A percentile compares a stretch with the other conserved stretches of the same genome.
These are phyloP conservation scores for Nanorana parkeri DNA, from an alignment of 2,113 vertebrate species.

Conservation along the genomic window DNA sequence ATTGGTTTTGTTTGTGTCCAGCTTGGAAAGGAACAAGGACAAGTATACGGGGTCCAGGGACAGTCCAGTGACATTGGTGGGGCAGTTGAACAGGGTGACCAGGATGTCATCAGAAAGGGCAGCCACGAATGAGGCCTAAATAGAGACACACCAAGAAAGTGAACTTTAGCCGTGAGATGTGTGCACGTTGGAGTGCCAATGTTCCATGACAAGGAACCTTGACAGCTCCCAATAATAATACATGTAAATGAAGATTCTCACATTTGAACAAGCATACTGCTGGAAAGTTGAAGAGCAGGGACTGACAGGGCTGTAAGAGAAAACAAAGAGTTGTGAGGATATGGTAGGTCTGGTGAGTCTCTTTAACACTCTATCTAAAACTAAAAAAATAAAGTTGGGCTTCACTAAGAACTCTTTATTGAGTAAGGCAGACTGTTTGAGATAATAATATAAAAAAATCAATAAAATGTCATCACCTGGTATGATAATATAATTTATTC, in stretches of 20 bases:
- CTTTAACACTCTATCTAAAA: too few relatives aligned
- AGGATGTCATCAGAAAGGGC: constrained; percentile 60
- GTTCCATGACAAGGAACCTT: not conserved
- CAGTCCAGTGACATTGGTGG: not conserved
- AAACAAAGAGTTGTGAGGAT: not conserved
- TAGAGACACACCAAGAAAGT: not conserved
- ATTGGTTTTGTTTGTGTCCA: constrained; percentile 45
- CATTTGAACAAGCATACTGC: not conserved
- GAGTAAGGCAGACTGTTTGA: too few relatives aligned
- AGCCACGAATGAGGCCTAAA: not conserved
- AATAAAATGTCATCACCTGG: too few relatives aligned
- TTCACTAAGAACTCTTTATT: too few relatives aligned
- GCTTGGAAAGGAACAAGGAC: constrained; percentile 62
- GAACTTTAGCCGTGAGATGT: not conserved
- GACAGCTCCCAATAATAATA: not conserved
- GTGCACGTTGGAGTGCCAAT: not conserved
- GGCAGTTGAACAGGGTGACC: constrained; percentile 58
- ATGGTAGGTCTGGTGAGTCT: too few relatives aligned
- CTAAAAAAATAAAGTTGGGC: too few relatives aligned
- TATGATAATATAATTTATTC: too few relatives aligned
- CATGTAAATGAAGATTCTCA: not conserved
- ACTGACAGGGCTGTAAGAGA: not conserved
- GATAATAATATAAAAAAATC: too few relatives aligned
- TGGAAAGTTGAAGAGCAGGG: not conserved
- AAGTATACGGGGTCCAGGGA: constrained; percentile 48